Conservation (phyloP, 2,797 vertebrate species). For the Orientallactaga sibirica region DNA sequence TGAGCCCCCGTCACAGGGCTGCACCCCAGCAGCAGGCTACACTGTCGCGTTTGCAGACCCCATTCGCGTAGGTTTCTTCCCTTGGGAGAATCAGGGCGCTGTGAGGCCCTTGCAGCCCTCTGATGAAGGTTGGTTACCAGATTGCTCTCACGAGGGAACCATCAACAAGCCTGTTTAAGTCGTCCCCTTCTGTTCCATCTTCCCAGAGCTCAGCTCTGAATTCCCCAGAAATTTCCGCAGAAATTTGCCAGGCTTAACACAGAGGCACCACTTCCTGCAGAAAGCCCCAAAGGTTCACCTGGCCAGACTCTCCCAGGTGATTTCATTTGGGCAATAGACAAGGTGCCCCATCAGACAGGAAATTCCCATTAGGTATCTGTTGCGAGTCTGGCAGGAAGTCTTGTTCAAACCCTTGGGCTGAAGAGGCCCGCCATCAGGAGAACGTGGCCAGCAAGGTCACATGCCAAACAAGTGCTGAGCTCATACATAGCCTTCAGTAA, state of each 20-base stretch:
- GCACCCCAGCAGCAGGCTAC: not conserved
- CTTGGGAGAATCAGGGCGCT: not conserved
- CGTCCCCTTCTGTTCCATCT: not conserved
- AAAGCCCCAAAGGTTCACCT: not conserved
- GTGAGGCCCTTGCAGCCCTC: not conserved
- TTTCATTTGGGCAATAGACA: too few relatives aligned
- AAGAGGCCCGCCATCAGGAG: not conserved
- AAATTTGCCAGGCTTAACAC: not conserved
- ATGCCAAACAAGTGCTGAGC: not conserved
- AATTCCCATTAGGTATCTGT: too few relatives aligned
- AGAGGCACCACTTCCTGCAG: not conserved
- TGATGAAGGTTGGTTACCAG: not conserved
- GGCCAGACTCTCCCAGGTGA: not conserved
- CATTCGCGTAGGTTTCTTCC: not conserved
- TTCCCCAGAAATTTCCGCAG: not conserved
- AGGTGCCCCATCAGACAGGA: not conserved
- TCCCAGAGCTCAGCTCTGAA: not conserved
- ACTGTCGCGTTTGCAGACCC: not conserved
- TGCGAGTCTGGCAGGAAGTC: too few relatives aligned
- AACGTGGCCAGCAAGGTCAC: not conserved
- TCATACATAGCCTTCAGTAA: not conserved
- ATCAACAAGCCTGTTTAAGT: not conserved
- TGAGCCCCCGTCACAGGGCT: not conserved
- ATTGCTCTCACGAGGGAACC: not conserved
- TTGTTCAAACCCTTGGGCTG: not conserved